Base-by-base conservation (phyloP, 1,140 invertebrate genomes). In the Vollenhovia emeryi region DNA sequence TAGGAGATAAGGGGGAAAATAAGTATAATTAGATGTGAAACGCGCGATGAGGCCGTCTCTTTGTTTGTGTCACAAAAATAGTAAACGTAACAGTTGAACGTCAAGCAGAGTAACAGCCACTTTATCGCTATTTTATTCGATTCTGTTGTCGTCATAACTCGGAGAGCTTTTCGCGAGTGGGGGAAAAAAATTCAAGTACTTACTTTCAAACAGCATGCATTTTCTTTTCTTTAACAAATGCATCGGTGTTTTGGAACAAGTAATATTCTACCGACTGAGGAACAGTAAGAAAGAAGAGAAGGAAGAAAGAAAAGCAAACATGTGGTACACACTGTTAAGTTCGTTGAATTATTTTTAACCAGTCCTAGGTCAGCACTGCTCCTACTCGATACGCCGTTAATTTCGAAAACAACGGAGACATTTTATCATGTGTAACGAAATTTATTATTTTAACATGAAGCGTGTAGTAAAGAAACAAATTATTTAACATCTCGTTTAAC, bases 41-140 rank as follows among this genome's bases (percentile, higher is more conserved):
- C 36, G 24, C 33, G 7, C 6, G 59, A 57, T 59, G 2, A 40
- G 7, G n/a, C 0, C 11, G 4, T 24, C 43, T 48, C n/a, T 64
- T 27, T 7, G 18, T 48, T 33, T 64, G 13, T 75, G 36, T 43
- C 13, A 64, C 15, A 62, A 48, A 62, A 62, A 76, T 64, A 60
- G 6, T 45, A 18, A 73, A 71, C 50, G 2, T 24, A 43, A 33
- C 13, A 45, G 24, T 43, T 60, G 30, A 64, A 33, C 18, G 21
- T 62, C 7, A 18, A 21, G n/a, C 7, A 50, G 0, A n/a, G 4
- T 33, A 64, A 64, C 45, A 21, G n/a, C 11, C 18, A 21, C 27
- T 45, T 64, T 48, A 75, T 48, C 33, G 27, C 18, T 24, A 74
- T 57, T 74, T 74, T 36, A 73, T 73, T 73, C 30, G 11, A 76